These are phyloP conservation scores for Nymphalis io DNA, from an alignment of 1,140 invertebrate species.

Conservation along the genomic window DNA sequence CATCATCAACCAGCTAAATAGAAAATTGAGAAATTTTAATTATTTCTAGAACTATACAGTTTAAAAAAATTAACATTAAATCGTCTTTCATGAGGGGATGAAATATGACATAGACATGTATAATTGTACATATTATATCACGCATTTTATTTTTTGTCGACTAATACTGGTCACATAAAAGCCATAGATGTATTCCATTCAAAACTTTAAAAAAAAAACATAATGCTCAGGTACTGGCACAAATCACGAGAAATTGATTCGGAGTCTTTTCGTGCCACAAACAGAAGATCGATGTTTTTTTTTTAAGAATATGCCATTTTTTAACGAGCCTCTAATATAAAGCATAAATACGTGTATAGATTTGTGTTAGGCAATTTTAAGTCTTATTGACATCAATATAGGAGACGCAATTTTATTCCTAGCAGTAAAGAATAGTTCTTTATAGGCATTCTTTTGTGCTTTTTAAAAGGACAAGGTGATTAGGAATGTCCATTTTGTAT, in stretches of 20 bases:
- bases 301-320: slow-evolving; percentile 36
- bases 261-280: slow-evolving; percentile 48
- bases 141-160: no score
- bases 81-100: no score
- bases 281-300: slow-evolving; percentile 64
- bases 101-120: no score
- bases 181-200: background rate
- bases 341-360: background rate
- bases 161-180: background rate
- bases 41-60: no score
- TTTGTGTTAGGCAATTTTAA: background rate
- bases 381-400: background rate
- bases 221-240: slow-evolving; percentile 41
- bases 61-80: no score
- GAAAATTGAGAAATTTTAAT: no score
- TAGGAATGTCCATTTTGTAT: slow-evolving; percentile 73
- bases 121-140: no score
- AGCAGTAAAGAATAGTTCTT: slow-evolving; percentile 44
- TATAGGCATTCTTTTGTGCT: slow-evolving; percentile 57
- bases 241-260: slow-evolving; percentile 50
- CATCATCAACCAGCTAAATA: no score
- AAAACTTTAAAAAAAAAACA: background rate
- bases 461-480: slow-evolving; percentile 70
- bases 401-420: slow-evolving; percentile 14
- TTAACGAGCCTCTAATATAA: background rate